Evolutionary conservation across 2,888 invertebrate species (phyloP), one percentile per base, ranked within the genome.

Genomic region (Coenonympha arcania): DNA sequence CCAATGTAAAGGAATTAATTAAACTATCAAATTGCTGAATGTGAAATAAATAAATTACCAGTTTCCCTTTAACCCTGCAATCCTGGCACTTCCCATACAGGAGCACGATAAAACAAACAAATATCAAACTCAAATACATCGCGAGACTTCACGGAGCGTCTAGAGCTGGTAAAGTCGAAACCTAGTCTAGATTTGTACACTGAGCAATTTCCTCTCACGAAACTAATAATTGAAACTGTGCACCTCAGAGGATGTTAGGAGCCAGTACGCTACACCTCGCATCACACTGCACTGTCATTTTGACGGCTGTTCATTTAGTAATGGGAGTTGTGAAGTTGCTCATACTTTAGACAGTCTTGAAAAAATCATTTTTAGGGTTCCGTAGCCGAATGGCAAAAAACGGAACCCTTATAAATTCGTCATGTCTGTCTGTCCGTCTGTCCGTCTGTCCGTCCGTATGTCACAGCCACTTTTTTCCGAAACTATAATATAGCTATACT

Each of bases 51-150:
- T 11, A 28, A 40, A 52, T 50, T 66, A 83, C 84, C 79, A 54
- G 48, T 66, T 70, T 73, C 55, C 83, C 83, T 57, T 75, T 66
- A 67, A 76, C 73, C 58, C 71, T 79, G 55, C 84, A 84, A 59
- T 82, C 79, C 58, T 84, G 84, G 45, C 76, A 71, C 33, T 50
- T 16, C 20, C 56, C 49, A 4, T 61, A 13, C 34, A 69, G 6
- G 24, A 68, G 16, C 34, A 69, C 4, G 34, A 68, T 40, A 55
- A 52, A 64, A 55, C 57, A 42, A n/a, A 61, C 52, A 11, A 73
- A 36, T 13, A 66, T 49, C 34, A 66, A 22, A 48, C 45, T 51
- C 31, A 54, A 33, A 40, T 54, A 44, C 55, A 61, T 61, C 18
- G 41, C 40, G 40, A 33, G 30, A 31, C 28, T 28, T 33, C 34